These are phyloP conservation scores for Megaleporinus macrocephalus DNA, from an alignment of 2,113 vertebrate species.

Conservation along the genomic window DNA sequence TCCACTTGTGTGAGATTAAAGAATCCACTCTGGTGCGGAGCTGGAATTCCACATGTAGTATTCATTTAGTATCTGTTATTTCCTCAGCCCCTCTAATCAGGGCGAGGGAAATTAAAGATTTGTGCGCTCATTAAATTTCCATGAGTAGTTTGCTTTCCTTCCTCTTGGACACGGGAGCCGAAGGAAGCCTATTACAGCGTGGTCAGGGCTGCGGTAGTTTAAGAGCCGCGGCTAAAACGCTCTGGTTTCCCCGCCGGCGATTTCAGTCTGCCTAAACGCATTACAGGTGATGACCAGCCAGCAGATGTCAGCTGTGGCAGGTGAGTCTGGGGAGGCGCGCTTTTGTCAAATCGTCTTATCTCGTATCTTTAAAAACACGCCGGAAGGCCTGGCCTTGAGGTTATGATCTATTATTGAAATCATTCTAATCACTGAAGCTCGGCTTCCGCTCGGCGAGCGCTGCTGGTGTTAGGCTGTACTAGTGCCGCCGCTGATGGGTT, in stretches of 20 bases:
- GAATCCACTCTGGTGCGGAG: not conserved
- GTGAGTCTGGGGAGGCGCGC: constrained; percentile 36
- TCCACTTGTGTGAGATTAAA: constrained; percentile 11
- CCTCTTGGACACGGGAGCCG: constrained; percentile 46
- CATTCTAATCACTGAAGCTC: constrained; percentile 22
- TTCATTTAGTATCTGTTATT: constrained; percentile 10
- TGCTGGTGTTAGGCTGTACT: not conserved
- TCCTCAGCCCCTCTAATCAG: constrained; percentile 33
- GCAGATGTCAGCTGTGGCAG: constrained; percentile 52
- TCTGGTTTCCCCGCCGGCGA: constrained; percentile 26
- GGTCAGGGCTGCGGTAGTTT: constrained; percentile 37
- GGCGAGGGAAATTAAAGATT: constrained; percentile 30
- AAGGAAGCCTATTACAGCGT: constrained; percentile 50
- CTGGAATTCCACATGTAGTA: constrained; percentile 13
- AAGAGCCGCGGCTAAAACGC: constrained; percentile 40
- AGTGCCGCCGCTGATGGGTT: not conserved
- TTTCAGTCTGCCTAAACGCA: constrained; percentile 45
- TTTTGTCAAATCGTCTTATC: constrained; percentile 41
- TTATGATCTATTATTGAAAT: constrained; percentile 40
- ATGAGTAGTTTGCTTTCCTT: constrained; percentile 44
- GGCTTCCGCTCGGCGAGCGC: constrained; percentile 17
- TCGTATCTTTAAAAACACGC: constrained; percentile 23
- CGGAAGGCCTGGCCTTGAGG: constrained; percentile 24
- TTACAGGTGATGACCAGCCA: constrained; percentile 54
- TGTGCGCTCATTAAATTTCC: constrained; percentile 55